A percentile compares a stretch with the other conserved stretches of the same genome.
These are phyloP conservation scores for Rhynchopsitta pachyrhyncha DNA, from an alignment of 2,113 vertebrate genomes.

Conservation along the genomic window DNA sequence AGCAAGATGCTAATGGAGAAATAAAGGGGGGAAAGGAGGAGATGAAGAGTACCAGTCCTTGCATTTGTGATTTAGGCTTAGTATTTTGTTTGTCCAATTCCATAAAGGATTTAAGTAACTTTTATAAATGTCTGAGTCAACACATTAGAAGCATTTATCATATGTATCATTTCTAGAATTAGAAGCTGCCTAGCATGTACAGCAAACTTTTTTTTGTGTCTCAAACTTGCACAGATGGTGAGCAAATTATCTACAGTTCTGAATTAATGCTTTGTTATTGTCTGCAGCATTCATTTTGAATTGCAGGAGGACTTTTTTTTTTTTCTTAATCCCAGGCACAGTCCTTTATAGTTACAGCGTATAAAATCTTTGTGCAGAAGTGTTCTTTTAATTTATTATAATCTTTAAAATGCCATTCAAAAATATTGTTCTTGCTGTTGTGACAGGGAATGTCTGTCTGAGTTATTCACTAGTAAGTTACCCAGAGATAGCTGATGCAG, in stretches of 20 bases:
- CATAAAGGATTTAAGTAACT: not conserved
- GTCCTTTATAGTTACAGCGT: not conserved
- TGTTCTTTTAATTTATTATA: not conserved
- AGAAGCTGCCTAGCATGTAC: not conserved
- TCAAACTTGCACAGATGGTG: slow-evolving; percentile 32
- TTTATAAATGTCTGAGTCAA: not conserved
- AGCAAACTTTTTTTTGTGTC: not conserved
- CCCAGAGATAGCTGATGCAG: not conserved
- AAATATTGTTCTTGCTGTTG: not conserved
- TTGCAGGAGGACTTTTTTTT: not conserved
- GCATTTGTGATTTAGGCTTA: not conserved
- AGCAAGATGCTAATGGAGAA: not conserved
- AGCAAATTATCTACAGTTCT: slow-evolving; percentile 25
- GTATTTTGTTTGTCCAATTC: not conserved
- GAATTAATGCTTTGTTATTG: not conserved
- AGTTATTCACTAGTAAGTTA: not conserved
- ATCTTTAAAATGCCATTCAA: not conserved
- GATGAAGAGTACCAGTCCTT: not conserved
- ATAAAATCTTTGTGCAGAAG: not conserved
- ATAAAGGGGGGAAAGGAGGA: not conserved
- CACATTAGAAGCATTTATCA: not conserved
- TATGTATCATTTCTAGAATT: not conserved
- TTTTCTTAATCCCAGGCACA: not conserved
- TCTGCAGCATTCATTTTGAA: not conserved
- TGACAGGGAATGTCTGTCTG: not conserved